Evolutionary conservation across 1,140 invertebrate species (phyloP).

Genomic region (Frieseomelitta varia): DNA sequence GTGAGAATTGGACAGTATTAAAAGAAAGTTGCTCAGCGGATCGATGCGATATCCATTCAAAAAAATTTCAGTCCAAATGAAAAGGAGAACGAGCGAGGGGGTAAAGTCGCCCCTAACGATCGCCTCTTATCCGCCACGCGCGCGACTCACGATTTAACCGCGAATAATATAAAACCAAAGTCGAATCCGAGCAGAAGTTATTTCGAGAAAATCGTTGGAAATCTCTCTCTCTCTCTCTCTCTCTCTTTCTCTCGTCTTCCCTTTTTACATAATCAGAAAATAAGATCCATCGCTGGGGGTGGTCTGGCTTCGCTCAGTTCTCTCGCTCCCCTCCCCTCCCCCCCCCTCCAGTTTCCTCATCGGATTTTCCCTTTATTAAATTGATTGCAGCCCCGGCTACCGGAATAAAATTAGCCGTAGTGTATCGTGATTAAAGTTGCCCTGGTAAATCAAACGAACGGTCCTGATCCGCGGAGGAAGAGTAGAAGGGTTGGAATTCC

Average conservation of each 20-base stretch:
- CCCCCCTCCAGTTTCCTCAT: too few species aligned
- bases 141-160: constrained; percentile 7
- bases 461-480: neutral
- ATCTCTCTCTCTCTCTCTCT: too few species aligned
- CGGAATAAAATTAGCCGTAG: constrained; percentile 41
- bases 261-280: constrained; percentile 35
- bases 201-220: constrained; percentile 5
- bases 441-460: constrained; percentile 43
- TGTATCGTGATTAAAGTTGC: constrained; percentile 44
- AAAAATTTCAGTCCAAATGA: neutral
- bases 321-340: too few species aligned
- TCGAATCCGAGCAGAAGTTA: constrained; percentile 17
- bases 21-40: too few species aligned
- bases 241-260: neutral
- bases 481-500: neutral
- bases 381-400: constrained; percentile 13
- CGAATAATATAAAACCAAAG: constrained; percentile 27
- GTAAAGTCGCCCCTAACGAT: neutral
- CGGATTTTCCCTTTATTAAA: constrained; percentile 25
- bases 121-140: neutral
- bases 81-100: neutral
- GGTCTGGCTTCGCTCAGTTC: neutral
- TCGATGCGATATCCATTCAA: neutral
- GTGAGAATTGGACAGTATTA: too few species aligned
- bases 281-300: constrained; percentile 1